Base-by-base conservation (phyloP, 2,797 vertebrate species). In the Salarias fasciatus region DNA sequence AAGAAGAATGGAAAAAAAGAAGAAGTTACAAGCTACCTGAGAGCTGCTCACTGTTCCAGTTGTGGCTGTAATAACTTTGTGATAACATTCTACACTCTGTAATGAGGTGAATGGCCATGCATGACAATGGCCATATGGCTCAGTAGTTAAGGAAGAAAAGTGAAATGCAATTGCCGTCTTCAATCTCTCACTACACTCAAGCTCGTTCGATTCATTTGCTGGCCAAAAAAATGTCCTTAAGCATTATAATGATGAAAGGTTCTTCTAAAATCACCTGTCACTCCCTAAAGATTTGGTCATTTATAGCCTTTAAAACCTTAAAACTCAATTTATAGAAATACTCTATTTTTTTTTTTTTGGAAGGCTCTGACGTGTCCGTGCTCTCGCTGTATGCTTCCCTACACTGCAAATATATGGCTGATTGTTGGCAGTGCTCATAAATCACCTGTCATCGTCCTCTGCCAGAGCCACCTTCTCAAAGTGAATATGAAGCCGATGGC, bases 391-490 rank as follows among this genome's bases (percentile, higher is more conserved):
- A 30, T 0, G 6, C 18, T 6, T 35, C 9, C 33, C 6, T 35
- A 35, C 33, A 35, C 6, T 2, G 9, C 33, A 6, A 9, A 6
- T 35, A 9, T 35, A 9, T 35, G 6, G 6, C 1, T 53, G 60
- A 43, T 11, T 57, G 72, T 58, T 38, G 54, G 24, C 40, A 48
- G 61, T 43, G 54, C 58, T 71, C 50, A 73, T 75, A 67, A 61
- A 40, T 63, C 79, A 98, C 98, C 98, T 96, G 95, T 99, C 98
- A 0, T 99, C 98, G 0, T 99, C 98, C 82, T 99, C 97, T 1
- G 97, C 96, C 91, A 99, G 85, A 0, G 96, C 95, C 69, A 99
- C 96, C 88, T 99, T 99, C 91, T 99, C 97, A 1, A 99, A 99
- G 91, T 99, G 98, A 52, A 99, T 78, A 50, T 99, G 98, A 5